phyloP scores from a whole-genome alignment of 2,797 vertebrate species.

The Coluber constrictor region DNA sequence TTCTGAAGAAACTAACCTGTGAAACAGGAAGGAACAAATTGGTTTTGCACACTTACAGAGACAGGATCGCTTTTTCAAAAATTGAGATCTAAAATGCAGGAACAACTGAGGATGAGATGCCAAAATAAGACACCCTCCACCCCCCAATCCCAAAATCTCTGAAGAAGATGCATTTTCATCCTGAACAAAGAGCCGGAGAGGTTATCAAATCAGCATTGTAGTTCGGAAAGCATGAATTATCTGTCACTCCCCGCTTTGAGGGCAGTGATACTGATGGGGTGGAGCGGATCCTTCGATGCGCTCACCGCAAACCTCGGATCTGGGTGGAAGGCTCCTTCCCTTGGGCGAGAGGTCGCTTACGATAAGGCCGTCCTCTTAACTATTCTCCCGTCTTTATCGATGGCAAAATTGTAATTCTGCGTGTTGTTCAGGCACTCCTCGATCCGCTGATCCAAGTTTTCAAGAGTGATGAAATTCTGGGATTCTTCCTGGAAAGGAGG shows the following conservation, averaged over 20 bases:
- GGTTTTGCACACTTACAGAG: background rate
- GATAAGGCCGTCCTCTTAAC: background rate
- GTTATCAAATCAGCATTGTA: background rate
- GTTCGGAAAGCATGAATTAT: background rate
- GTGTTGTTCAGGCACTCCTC: slow-evolving; percentile 78
- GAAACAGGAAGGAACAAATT: background rate
- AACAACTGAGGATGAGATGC: background rate
- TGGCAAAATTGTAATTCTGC: slow-evolving; percentile 81
- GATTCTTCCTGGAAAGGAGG: background rate
- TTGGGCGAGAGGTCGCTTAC: background rate
- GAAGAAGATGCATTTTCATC: background rate
- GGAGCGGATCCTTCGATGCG: too few relatives aligned
- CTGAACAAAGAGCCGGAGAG: background rate
- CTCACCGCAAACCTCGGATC: too few relatives aligned
- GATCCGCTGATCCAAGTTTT: slow-evolving; percentile 79
- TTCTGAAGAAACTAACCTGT: background rate
- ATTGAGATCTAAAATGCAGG: background rate
- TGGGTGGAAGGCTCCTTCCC: background rate
- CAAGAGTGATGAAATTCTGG: slow-evolving; percentile 67
- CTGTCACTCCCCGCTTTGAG: background rate
- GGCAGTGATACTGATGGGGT: too few relatives aligned
- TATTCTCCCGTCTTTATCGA: slow-evolving; percentile 67
- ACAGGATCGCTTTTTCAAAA: background rate
- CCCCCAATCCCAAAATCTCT: too few relatives aligned
- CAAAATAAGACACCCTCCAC: too few relatives aligned